Percentiles rank a stretch among this genome's conserved stretches.
These are phyloP conservation scores for Drosophila chauvacae DNA, from an alignment of 1,140 invertebrate species.

Conservation along the genomic window DNA sequence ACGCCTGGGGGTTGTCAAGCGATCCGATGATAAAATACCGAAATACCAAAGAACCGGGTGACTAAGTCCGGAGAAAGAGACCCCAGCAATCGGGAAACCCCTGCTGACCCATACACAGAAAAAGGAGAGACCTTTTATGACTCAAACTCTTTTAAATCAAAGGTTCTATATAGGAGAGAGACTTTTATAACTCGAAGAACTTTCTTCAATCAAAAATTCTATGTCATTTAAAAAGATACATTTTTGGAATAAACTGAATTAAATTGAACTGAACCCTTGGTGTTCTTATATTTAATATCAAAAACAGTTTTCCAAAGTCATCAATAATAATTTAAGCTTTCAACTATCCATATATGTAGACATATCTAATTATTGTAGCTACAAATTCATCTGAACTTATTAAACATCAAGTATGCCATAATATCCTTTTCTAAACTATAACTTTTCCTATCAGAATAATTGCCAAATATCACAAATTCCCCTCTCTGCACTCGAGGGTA, in stretches of 20 bases:
- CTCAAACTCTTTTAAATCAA: too few species aligned
- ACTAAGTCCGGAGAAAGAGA: slow-evolving; percentile 16
- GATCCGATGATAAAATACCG: slow-evolving; percentile 24
- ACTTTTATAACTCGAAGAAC: too few species aligned
- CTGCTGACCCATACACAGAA: background rate
- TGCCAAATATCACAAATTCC: background rate
- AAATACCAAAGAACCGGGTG: slow-evolving; percentile 19
- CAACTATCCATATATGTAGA: background rate
- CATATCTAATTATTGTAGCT: background rate
- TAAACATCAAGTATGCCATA: too few species aligned
- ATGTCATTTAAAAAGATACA: background rate
- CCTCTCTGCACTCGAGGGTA: background rate
- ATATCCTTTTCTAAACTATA: background rate
- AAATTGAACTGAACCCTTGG: too few species aligned
- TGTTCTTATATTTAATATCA: background rate
- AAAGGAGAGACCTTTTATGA: background rate
- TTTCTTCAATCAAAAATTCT: too few species aligned
- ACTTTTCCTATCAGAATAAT: background rate
- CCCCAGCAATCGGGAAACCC: background rate
- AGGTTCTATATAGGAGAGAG: background rate
- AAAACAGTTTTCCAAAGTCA: background rate
- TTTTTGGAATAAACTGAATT: background rate
- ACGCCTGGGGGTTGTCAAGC: slow-evolving; percentile 10
- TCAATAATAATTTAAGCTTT: background rate
- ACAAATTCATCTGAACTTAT: background rate